Conservation (phyloP, 2,888 invertebrate genomes). For the Gibbula magus region DNA sequence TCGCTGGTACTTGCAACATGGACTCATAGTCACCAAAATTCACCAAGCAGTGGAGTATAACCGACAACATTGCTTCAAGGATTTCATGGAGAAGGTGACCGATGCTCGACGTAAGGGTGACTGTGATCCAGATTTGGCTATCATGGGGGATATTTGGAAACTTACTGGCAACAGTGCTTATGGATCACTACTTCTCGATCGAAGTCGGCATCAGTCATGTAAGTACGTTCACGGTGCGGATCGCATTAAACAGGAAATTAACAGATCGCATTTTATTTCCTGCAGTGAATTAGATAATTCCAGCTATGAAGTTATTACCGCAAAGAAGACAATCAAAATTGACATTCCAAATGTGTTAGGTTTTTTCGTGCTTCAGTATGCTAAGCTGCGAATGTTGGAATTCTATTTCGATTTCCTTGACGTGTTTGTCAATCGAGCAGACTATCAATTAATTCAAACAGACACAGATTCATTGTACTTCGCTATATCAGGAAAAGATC, state of each 20-base stretch:
- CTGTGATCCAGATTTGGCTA: not conserved
- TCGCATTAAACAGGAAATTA: not conserved
- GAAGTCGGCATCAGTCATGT: not conserved
- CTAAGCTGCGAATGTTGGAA: no score
- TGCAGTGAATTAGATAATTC: not conserved
- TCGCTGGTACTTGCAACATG: not conserved
- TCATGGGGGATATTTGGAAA: not conserved
- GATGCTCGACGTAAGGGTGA: not conserved
- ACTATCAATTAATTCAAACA: no score
- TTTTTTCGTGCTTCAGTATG: no score
- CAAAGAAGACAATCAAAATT: not conserved
- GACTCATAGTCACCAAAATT: not conserved
- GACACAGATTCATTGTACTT: no score
- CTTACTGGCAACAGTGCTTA: not conserved
- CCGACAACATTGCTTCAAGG: not conserved
- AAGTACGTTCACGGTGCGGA: slow-evolving; percentile 1
- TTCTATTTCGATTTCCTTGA: no score
- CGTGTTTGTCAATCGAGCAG: no score
- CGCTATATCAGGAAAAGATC: no score
- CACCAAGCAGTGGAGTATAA: not conserved
- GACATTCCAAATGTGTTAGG: not conserved
- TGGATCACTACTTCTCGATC: not conserved
- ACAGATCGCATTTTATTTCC: not conserved
- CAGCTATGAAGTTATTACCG: not conserved
- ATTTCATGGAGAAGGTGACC: not conserved